Evolutionary conservation across 2,113 vertebrate genomes (phyloP).

Genomic region (Antechinus stuartii): DNA sequence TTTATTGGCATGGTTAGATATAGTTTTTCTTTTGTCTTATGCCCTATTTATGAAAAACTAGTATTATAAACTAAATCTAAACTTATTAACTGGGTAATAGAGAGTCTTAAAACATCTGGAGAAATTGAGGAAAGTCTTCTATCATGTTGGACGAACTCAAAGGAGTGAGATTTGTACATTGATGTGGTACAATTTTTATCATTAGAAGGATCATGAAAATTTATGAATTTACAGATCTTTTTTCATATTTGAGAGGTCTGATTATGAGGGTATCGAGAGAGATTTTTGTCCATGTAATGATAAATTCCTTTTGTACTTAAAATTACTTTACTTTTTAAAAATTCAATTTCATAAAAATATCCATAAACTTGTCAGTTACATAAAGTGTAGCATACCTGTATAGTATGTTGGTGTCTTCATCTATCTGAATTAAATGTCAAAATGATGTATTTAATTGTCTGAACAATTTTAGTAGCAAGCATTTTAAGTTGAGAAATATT

Average conservation of each 20-base stretch:
- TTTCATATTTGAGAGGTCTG: slow-evolving; percentile 11
- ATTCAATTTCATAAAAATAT: slow-evolving; percentile 5
- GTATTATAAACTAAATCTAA: slow-evolving; percentile 31
- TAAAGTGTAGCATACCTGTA: background rate
- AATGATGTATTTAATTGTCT: background rate
- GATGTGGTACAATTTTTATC: background rate
- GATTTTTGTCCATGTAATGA: background rate
- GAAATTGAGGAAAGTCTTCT: background rate
- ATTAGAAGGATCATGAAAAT: background rate
- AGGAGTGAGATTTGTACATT: background rate
- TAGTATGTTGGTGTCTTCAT: background rate
- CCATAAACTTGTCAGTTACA: slow-evolving; percentile 24
- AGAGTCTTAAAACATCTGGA: background rate
- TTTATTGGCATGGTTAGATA: slow-evolving; percentile 6
- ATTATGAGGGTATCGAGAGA: background rate
- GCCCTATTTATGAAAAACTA: slow-evolving; percentile 24
- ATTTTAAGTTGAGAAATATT: slow-evolving; percentile 38
- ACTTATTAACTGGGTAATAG: slow-evolving; percentile 30
- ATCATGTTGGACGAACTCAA: background rate
- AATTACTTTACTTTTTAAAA: slow-evolving; percentile 28
- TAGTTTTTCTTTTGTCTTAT: slow-evolving; percentile 39
- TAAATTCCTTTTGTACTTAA: slow-evolving; percentile 22
- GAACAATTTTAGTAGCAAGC: background rate
- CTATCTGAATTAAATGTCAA: slow-evolving; percentile 17
- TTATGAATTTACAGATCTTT: background rate